Evolutionary conservation across 2,888 invertebrate genomes (phyloP).

Genomic region (Penaeus monodon): DNA sequence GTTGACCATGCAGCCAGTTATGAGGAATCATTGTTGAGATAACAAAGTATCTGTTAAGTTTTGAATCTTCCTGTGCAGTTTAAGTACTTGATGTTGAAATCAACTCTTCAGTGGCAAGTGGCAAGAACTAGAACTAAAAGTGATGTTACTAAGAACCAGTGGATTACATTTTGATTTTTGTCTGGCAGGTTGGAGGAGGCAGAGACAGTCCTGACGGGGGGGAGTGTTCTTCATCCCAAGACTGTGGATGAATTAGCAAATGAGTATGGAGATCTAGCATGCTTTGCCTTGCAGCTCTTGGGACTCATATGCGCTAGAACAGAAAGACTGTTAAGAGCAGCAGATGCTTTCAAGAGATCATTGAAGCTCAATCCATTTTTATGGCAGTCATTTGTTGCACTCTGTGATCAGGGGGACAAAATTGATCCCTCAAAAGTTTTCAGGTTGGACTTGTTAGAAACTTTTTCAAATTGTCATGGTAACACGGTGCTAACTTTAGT

Average conservation of each 20-base stretch:
- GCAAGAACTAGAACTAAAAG: too few relatives aligned
- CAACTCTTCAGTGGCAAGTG: too few relatives aligned
- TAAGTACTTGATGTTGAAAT: too few relatives aligned
- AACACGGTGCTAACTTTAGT: slow-evolving; percentile 70
- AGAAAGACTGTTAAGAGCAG: slow-evolving; percentile 81
- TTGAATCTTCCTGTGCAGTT: too few relatives aligned
- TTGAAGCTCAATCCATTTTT: slow-evolving; percentile 93
- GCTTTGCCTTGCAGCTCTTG: slow-evolving; percentile 89
- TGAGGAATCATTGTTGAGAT: too few relatives aligned
- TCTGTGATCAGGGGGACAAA: slow-evolving; percentile 91
- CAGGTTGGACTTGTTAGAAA: slow-evolving; percentile 75
- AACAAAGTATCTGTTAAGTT: too few relatives aligned
- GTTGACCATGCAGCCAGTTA: too few relatives aligned
- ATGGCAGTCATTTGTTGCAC: slow-evolving; percentile 90
- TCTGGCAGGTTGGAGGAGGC: slow-evolving; percentile 81
- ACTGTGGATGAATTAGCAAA: slow-evolving; percentile 80
- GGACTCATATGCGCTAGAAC: slow-evolving; percentile 89
- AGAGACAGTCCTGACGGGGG: slow-evolving; percentile 79
- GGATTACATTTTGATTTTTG: too few relatives aligned
- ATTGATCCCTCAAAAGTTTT: slow-evolving; percentile 86
- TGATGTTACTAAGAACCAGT: too few relatives aligned
- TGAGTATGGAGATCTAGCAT: slow-evolving; percentile 91
- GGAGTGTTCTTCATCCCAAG: slow-evolving; percentile 69
- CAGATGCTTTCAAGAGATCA: slow-evolving; percentile 81
- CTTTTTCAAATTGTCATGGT: slow-evolving; percentile 79